phyloP scores from a whole-genome alignment of 2,113 vertebrate species.

The Siniperca knerii region DNA sequence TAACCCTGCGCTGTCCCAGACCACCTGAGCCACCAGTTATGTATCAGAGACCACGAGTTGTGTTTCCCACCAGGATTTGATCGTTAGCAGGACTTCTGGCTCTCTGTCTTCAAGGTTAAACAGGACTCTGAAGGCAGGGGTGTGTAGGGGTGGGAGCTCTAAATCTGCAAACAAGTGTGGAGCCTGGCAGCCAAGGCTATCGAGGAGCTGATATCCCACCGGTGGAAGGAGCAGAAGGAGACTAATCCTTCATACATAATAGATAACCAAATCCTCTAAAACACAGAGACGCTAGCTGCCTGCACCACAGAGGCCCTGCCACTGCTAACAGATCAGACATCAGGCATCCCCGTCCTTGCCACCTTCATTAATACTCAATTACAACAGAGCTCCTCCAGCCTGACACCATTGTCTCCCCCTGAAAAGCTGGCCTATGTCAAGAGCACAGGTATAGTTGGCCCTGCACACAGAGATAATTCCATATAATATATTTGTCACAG shows the following conservation, averaged over 20 bases:
- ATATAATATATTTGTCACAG: conserved; percentile 53
- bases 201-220: conserved; percentile 71
- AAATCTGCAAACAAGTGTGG: conserved; percentile 76
- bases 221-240: conserved; percentile 74
- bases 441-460: conserved; percentile 50
- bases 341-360: conserved; percentile 55
- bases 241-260: conserved; percentile 87
- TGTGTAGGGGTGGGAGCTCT: conserved; percentile 23
- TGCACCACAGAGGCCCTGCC: conserved; percentile 73
- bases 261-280: conserved; percentile 85
- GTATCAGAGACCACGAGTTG: conserved; percentile 51
- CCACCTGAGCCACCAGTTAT: conserved; percentile 67
- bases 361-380: conserved; percentile 84
- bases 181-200: conserved; percentile 77
- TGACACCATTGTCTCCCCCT: conserved; percentile 69
- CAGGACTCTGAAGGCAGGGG: conserved; percentile 60
- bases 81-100: conserved; percentile 71
- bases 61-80: conserved; percentile 62
- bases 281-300: conserved; percentile 75
- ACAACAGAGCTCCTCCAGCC: conserved; percentile 65
- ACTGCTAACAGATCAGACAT: conserved; percentile 79
- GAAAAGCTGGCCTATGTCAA: conserved; percentile 69
- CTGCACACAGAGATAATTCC: conserved; percentile 49
- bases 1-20: conserved; percentile 57
- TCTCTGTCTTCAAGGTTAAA: conserved; percentile 78